These are phyloP conservation scores for Spisula subtruncata DNA, from an alignment of 2,888 invertebrate genomes.

Conservation along the genomic window DNA sequence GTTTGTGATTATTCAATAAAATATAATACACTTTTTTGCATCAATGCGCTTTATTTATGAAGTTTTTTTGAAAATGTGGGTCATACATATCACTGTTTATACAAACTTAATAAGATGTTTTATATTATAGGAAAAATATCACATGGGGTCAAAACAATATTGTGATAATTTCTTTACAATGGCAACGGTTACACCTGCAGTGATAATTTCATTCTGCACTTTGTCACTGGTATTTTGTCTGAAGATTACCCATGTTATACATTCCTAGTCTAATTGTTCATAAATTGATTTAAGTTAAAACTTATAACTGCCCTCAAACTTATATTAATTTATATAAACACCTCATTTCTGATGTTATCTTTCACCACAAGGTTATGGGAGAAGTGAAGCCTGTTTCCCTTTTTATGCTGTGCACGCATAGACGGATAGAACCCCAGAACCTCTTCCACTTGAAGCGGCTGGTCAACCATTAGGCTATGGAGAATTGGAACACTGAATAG, in stretches of 20 bases:
- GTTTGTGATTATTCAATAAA: not conserved
- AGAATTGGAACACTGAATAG: not conserved
- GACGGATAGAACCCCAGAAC: no score
- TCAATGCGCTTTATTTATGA: not conserved
- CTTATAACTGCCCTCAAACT: no score
- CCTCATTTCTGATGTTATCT: no score
- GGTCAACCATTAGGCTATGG: no score
- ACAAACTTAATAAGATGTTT: not conserved
- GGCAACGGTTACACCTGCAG: not conserved
- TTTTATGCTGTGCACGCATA: no score
- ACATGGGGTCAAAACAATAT: not conserved
- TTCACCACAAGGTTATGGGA: no score
- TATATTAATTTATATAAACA: no score
- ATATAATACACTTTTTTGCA: not conserved
- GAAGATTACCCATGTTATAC: not conserved
- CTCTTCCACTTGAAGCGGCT: no score
- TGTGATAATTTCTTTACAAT: not conserved
- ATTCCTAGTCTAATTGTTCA: not conserved
- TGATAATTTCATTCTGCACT: not conserved
- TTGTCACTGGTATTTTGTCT: not conserved
- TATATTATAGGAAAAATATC: not conserved
- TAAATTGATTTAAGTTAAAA: not conserved
- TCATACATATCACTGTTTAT: not conserved
- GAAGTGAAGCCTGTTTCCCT: no score
- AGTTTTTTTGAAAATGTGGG: not conserved